These are phyloP conservation scores for Sympetrum striolatum DNA, from an alignment of 2,888 invertebrate species.

Conservation along the genomic window DNA sequence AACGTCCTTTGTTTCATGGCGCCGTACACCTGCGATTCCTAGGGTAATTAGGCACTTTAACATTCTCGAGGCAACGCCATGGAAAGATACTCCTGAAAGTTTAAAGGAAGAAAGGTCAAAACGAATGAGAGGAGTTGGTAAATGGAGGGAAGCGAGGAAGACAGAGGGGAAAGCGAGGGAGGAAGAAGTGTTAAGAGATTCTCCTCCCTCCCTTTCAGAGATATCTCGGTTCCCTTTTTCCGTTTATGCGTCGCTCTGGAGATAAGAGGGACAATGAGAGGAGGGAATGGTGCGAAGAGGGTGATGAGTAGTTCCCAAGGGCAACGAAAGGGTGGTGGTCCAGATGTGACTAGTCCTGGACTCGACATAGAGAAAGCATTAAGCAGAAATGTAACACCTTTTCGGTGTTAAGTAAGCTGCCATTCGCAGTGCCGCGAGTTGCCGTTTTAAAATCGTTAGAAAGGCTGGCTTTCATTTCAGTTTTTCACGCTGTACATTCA, in stretches of 20 bases:
- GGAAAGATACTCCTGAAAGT: background rate
- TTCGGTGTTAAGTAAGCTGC: background rate
- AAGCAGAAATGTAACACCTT: background rate
- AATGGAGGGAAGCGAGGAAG: background rate
- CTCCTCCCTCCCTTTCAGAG: background rate
- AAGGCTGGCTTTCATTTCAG: too few species aligned
- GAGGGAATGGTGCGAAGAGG: background rate
- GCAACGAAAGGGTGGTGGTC: background rate
- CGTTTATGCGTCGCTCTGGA: background rate
- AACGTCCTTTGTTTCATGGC: background rate
- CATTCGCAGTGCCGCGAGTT: too few species aligned
- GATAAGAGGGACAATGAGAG: conserved; percentile 5
- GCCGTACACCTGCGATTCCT: background rate
- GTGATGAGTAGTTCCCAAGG: conserved; percentile 23
- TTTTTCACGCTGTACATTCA: too few species aligned
- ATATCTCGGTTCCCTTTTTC: background rate
- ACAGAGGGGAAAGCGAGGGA: background rate
- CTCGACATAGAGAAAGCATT: background rate
- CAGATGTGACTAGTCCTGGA: background rate
- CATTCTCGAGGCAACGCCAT: background rate
- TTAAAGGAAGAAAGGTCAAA: background rate
- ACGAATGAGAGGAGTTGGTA: background rate
- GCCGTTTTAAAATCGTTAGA: too few species aligned
- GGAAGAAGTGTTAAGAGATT: background rate
- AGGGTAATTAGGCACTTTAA: background rate